Conservation (phyloP, 2,888 invertebrate genomes). For the Bugulina stolonifera region DNA sequence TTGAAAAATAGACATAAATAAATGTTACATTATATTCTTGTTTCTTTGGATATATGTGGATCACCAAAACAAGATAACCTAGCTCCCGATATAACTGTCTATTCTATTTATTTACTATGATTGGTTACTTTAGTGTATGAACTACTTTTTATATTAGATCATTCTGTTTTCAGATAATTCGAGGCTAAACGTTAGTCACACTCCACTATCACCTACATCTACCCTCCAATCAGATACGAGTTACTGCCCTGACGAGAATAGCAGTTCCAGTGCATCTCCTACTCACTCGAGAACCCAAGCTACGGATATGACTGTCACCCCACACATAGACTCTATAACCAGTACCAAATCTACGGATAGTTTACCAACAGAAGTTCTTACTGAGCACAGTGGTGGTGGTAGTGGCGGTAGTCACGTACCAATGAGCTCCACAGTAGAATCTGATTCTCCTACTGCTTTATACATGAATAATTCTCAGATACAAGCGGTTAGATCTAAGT, state of each 20-base stretch:
- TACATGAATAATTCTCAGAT: slow-evolving; percentile 22
- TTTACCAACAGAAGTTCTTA: neutral
- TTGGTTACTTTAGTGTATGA: no score
- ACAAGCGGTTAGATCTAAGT: neutral
- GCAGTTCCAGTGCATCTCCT: neutral
- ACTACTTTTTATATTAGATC: no score
- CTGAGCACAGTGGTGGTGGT: neutral
- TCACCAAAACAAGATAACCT: no score
- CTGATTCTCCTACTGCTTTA: neutral
- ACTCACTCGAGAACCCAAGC: neutral
- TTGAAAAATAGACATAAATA: no score
- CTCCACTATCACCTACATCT: no score
- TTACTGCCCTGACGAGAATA: neutral
- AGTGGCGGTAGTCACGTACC: neutral
- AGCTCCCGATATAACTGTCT: no score
- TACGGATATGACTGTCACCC: neutral
- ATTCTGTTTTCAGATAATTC: no score
- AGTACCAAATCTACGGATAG: neutral
- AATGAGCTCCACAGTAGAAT: neutral
- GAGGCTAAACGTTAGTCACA: no score
- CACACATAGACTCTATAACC: neutral
- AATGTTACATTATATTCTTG: no score
- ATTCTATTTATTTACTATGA: no score
- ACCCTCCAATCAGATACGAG: neutral
- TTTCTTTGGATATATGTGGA: no score